Conservation (phyloP, 2,888 invertebrate genomes). For the Gymnosoma rotundatum region DNA sequence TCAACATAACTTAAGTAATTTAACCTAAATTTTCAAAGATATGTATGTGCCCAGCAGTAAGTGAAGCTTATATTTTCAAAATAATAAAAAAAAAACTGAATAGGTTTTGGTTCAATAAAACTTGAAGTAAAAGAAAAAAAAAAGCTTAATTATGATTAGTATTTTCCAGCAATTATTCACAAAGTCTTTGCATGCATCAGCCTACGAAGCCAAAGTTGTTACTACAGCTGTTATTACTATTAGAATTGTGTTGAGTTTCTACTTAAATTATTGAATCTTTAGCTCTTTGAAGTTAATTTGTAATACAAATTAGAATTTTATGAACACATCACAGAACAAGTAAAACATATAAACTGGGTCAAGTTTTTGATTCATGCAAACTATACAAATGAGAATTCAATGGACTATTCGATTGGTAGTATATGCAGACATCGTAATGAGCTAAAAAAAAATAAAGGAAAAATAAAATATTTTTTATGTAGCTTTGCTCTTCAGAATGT, state of each 20-base stretch:
- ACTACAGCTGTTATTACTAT: conserved; percentile 10
- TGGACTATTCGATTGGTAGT: not conserved
- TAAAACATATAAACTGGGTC: conserved; percentile 72
- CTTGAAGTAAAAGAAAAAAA: not conserved
- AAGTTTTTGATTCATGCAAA: conserved; percentile 59
- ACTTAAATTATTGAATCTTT: not conserved
- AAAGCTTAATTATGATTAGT: not conserved
- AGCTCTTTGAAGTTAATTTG: conserved; percentile 45
- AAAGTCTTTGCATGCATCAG: not conserved
- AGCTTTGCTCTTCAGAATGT: not conserved
- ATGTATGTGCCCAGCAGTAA: too few relatives aligned
- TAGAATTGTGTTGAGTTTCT: conserved; percentile 4
- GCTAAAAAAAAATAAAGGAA: not conserved
- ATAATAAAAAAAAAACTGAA: not conserved
- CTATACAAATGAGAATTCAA: conserved; percentile 27
- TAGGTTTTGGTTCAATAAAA: not conserved
- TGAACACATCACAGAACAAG: conserved; percentile 64
- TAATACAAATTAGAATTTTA: conserved; percentile 59
- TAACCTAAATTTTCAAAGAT: not conserved
- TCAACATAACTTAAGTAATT: not conserved
- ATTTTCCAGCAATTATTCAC: conserved; percentile 9
- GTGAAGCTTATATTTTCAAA: not conserved
- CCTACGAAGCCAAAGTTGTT: not conserved
- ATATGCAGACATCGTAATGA: not conserved
- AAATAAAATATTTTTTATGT: not conserved